Conservation (phyloP, 2,888 invertebrate species). For the Eupithecia abbreviata region DNA sequence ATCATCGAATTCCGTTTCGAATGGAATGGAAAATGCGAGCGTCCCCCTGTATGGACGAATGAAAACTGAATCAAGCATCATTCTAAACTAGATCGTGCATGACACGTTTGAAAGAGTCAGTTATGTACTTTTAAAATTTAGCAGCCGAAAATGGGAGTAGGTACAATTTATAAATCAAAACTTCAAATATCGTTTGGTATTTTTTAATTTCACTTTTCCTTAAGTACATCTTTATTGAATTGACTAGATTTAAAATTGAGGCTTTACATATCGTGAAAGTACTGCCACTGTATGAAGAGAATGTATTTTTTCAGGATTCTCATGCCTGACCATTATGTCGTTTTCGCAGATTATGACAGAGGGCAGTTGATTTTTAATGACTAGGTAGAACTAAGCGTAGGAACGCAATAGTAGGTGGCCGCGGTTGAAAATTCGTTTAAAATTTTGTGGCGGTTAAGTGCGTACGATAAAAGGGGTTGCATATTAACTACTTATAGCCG, state of each 20-base stretch:
- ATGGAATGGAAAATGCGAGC: neutral
- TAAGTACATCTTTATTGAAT: constrained; percentile 26
- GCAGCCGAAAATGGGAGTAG: neutral
- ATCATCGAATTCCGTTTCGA: neutral
- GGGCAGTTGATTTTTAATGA: no score
- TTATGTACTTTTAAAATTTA: no score
- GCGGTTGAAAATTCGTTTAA: no score
- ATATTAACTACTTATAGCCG: no score
- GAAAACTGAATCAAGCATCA: neutral
- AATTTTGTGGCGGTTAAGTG: no score
- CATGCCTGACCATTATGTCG: neutral
- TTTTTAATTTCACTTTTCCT: neutral
- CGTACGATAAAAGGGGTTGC: no score
- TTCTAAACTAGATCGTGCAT: neutral
- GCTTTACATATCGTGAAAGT: neutral
- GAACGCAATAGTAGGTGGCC: no score
- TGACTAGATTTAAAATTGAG: constrained; percentile 52
- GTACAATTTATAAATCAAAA: neutral
- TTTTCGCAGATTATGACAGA: no score
- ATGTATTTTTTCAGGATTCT: neutral
- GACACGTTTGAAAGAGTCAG: neutral
- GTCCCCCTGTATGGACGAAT: neutral
- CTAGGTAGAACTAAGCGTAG: no score
- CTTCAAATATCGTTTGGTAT: neutral
- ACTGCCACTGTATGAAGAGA: neutral